Percentiles rank a stretch among this genome's conserved stretches.
These are phyloP conservation scores for Microplitis deprimator DNA, from an alignment of 2,888 invertebrate genomes.

Conservation along the genomic window DNA sequence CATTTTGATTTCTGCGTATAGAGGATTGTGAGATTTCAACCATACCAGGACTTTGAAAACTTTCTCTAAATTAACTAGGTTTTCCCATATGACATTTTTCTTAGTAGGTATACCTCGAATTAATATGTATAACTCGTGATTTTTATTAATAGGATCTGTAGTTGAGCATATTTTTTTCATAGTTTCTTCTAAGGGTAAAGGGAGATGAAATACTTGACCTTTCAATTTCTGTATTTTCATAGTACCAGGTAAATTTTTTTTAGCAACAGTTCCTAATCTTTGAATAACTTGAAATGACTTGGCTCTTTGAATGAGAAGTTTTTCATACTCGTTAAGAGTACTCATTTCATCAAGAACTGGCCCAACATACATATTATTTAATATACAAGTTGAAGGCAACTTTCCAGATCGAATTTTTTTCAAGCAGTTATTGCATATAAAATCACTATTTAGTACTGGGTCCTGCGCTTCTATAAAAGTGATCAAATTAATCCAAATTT, in stretches of 20 bases:
- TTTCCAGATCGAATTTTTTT: neutral
- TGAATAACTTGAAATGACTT: constrained; percentile 63
- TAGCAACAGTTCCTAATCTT: constrained; percentile 58
- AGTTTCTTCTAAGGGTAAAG: constrained; percentile 61
- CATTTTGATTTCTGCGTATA: neutral
- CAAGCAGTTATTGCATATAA: neutral
- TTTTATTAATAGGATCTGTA: constrained; percentile 54
- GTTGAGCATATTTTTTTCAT: constrained; percentile 57
- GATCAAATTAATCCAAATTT: neutral
- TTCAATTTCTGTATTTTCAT: constrained; percentile 51
- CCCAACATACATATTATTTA: constrained; percentile 20
- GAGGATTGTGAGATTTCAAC: neutral
- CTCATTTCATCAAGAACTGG: constrained; percentile 45
- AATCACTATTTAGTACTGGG: neutral
- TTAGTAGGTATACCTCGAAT: constrained; percentile 60
- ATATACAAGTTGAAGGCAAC: neutral
- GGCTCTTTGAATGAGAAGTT: neutral
- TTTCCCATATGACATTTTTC: constrained; percentile 54
- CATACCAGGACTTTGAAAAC: constrained; percentile 53
- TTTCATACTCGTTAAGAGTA: neutral
- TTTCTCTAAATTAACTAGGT: constrained; percentile 57
- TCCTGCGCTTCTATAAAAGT: neutral
- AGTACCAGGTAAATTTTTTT: constrained; percentile 56
- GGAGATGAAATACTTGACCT: constrained; percentile 61
- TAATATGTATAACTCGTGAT: constrained; percentile 59